phyloP scores from a whole-genome alignment of 2,113 vertebrate species.

The Haemorhous mexicanus region DNA sequence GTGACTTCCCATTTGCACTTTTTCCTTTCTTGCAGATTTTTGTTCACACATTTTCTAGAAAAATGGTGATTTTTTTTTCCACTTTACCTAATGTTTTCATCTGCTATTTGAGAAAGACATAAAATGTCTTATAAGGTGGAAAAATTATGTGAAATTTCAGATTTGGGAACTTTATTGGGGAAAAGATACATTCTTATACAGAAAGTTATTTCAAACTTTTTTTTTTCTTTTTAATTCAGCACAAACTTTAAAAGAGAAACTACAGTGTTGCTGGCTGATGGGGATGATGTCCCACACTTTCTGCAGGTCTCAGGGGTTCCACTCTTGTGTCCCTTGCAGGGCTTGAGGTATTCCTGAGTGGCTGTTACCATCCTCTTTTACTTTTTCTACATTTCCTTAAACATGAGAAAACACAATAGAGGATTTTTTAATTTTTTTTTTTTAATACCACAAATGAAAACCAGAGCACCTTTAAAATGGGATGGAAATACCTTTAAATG shows the following conservation, averaged over 20 bases:
- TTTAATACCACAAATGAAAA: not conserved
- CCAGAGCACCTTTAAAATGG: not conserved
- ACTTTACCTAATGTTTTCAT: not conserved
- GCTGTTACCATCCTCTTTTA: not conserved
- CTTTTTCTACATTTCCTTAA: not conserved
- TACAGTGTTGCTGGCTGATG: not conserved
- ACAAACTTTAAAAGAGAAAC: not conserved
- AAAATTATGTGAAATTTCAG: not conserved
- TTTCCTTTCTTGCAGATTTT: not conserved
- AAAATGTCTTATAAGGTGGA: not conserved
- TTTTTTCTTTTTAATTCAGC: not conserved
- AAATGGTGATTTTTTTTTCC: not conserved
- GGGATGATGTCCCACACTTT: not conserved
- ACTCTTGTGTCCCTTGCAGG: not conserved
- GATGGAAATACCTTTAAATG: not conserved
- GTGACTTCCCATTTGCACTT: not conserved
- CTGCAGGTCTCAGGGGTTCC: rapidly evolving
- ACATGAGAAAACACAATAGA: not conserved
- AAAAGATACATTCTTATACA: not conserved
- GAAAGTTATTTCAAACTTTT: not conserved
- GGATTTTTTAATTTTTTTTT: not conserved
- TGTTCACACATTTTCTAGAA: not conserved
- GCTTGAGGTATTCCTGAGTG: not conserved
- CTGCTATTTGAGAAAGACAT: not conserved
- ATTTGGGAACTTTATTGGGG: not conserved